Conservation (phyloP, 2,797 vertebrate species). For the Liparis tanakae region DNA sequence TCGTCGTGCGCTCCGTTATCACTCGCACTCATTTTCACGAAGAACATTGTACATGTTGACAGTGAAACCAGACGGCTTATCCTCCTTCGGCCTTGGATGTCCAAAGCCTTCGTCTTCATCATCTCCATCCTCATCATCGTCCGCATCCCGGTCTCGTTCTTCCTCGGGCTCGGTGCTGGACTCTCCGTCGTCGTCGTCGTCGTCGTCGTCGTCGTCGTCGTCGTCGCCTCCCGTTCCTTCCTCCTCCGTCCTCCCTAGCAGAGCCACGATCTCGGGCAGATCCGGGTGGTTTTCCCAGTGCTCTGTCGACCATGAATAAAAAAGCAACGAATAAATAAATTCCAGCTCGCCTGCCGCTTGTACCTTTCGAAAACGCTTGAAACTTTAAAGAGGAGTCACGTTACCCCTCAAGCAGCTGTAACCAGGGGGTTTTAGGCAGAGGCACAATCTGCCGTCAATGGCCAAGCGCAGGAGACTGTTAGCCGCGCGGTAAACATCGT, state of each 20-base stretch:
- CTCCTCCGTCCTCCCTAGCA: constrained; percentile 81
- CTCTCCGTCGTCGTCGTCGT: constrained; percentile 83
- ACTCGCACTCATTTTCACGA: constrained; percentile 83
- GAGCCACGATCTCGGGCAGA: constrained; percentile 83
- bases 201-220: constrained; percentile 85
- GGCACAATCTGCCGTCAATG: constrained; percentile 89
- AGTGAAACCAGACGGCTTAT: constrained; percentile 63
- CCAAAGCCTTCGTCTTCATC: constrained; percentile 81
- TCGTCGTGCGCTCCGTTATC: constrained; percentile 32
- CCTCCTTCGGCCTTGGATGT: constrained; percentile 36
- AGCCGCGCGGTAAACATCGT: constrained; percentile 91
- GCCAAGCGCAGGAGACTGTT: constrained; percentile 92
- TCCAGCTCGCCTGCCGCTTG: neutral
- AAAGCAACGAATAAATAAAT: constrained; percentile 13
- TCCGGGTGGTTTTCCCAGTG: constrained; percentile 90
- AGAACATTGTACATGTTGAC: constrained; percentile 85
- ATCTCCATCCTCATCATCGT: constrained; percentile 86
- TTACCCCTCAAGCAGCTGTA: constrained; percentile 88
- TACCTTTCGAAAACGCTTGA: constrained; percentile 12
- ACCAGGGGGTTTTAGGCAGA: constrained; percentile 88
- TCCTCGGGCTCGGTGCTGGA: constrained; percentile 91
- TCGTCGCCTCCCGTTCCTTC: constrained; percentile 70
- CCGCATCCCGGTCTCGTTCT: constrained; percentile 86
- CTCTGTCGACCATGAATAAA: constrained; percentile 71
- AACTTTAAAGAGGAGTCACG: constrained; percentile 16